phyloP scores from a whole-genome alignment of 30 jellyfish, hydroid and myxozoan species.

The Aurelia aurita region DNA sequence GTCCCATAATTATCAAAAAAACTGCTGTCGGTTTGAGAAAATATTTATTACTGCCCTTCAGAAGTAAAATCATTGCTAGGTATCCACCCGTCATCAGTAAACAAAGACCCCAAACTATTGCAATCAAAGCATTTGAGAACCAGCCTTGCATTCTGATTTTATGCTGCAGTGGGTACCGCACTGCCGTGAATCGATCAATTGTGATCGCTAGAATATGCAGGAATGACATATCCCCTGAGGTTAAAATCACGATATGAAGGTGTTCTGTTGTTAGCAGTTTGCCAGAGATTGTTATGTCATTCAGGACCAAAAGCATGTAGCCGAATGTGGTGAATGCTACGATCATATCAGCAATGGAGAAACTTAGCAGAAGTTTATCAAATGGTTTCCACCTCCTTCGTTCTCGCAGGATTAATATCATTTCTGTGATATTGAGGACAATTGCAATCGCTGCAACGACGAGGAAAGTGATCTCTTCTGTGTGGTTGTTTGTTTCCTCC shows the following conservation, averaged over 20 bases:
- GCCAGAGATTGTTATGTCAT: neutral
- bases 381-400: constrained; percentile 39
- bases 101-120: constrained; percentile 26
- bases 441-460: constrained; percentile 19
- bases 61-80: too few relatives aligned
- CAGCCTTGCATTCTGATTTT: constrained; percentile 24
- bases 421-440: constrained; percentile 14
- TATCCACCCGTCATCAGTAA: neutral
- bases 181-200: constrained; percentile 51
- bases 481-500: neutral
- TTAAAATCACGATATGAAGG: neutral
- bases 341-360: constrained; percentile 44
- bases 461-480: neutral
- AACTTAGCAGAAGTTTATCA: constrained; percentile 59
- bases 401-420: neutral
- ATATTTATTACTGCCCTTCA: too few relatives aligned
- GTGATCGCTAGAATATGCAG: constrained; percentile 38
- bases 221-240: constrained; percentile 29
- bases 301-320: neutral
- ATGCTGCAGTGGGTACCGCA: constrained; percentile 44
- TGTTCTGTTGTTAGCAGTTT: neutral
- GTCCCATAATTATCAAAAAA: constrained; percentile 1
- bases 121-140: constrained; percentile 8
- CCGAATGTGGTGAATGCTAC: constrained; percentile 1
- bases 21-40: neutral